Evolutionary conservation across 2,113 vertebrate genomes (phyloP).

Genomic region (Poeciliopsis retropinna): DNA sequence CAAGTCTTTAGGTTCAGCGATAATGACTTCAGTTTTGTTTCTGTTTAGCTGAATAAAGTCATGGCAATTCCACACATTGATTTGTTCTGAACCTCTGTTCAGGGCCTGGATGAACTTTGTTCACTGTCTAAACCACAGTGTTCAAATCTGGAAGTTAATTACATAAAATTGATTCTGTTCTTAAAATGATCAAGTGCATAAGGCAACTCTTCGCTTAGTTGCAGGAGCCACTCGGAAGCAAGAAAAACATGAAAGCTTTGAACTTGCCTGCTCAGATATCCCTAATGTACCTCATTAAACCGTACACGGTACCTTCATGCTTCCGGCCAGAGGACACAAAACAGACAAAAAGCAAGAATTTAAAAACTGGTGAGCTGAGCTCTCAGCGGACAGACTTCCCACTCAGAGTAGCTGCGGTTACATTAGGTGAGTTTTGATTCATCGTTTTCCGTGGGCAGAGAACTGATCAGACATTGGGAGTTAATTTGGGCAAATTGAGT

Average conservation of each 20-base stretch:
- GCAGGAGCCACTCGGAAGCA: background rate
- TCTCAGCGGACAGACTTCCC: slow-evolving; percentile 23
- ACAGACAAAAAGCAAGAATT: slow-evolving; percentile 2
- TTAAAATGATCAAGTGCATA: slow-evolving; percentile 4
- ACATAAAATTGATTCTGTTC: background rate
- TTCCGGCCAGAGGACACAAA: slow-evolving; percentile 10
- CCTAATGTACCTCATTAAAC: slow-evolving; percentile 46
- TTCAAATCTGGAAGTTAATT: too few relatives aligned
- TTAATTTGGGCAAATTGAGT: slow-evolving; percentile 33
- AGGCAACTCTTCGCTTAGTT: background rate
- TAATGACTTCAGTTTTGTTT: too few relatives aligned
- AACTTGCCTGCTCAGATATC: slow-evolving; percentile 24
- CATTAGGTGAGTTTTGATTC: slow-evolving; percentile 47
- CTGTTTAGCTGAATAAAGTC: too few relatives aligned
- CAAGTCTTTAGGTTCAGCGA: too few relatives aligned
- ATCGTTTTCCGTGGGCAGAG: slow-evolving; percentile 37
- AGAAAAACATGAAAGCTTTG: slow-evolving; percentile 37
- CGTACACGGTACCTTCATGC: background rate
- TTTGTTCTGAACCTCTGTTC: too few relatives aligned
- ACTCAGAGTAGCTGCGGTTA: slow-evolving; percentile 21
- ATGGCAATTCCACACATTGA: too few relatives aligned
- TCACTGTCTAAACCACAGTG: background rate
- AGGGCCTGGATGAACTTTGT: too few relatives aligned
- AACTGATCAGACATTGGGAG: slow-evolving; percentile 26
- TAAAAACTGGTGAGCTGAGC: slow-evolving; percentile 4